Base-by-base conservation (phyloP, 2,888 invertebrate genomes). In the Rhyacophila evoluta region DNA sequence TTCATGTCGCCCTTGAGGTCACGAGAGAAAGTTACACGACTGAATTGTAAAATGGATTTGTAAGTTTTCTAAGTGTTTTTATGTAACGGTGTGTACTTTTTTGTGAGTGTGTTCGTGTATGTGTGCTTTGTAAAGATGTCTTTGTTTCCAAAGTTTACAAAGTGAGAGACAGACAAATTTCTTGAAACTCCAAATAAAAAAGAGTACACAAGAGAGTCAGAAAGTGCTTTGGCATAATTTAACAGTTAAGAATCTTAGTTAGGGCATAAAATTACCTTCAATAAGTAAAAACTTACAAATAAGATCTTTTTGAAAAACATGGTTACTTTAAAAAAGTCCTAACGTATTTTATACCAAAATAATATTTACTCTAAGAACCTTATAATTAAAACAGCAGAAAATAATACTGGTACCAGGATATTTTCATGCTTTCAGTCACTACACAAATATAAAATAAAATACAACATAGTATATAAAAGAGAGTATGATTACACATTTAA, bases 211-310 rank as follows among this genome's bases (percentile, higher is more conserved):
- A 19, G 55, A 55, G 55, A 55, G 19, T 55, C 15, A 55, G 55
- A 55, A 55, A 55, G 55, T 55, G 55, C 55, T 55, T 55, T 55
- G 55, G 55, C 19, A 55, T 55, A 55, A 55, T 55, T 55, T 55
- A 55, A 25, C 55, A 55, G 55, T 55, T 55, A 55, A 55, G 19
- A 55, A 19, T 55, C 55, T 55, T 55, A 55, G 8, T 55, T 19
- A 10, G 19, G 19, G 15, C 15, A 55, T 55, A 25, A 55, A 55
- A 55, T 55, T 55, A 55, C 55, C 55, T 19, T 10, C 55, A 55
- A 55, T 55, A 55, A 55, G 55, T 55, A 25, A 2, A 55, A 25
- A 55, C 19, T 55, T 55, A 10, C 10, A 55, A 55, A 55, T 55
- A 19, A 25, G 19, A 6, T 33, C 29, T 33, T 33, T 33, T 33